phyloP scores from a whole-genome alignment of 2,113 vertebrate species.

The Microcebus lehilahytsara region DNA sequence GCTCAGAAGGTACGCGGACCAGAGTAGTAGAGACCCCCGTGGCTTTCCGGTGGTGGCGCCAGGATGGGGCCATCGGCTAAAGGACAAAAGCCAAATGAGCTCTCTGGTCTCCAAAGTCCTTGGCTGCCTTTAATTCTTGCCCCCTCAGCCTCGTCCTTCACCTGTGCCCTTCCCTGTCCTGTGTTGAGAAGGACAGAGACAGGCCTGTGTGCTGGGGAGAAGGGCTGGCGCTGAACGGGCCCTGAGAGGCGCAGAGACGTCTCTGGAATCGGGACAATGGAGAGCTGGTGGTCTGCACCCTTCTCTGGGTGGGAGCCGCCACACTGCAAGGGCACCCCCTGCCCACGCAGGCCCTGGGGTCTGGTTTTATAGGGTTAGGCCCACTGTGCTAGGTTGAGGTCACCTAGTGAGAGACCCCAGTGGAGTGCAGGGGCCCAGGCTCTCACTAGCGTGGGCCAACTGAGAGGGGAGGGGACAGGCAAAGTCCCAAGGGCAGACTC shows the following conservation, averaged over 20 bases:
- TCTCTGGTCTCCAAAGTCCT: background rate
- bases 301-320: background rate
- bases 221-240: background rate
- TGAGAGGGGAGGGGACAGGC: too few species aligned
- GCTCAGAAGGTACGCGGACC: background rate
- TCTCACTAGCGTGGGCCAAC: background rate
- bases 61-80: background rate
- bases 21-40: rapidly evolving
- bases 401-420: background rate
- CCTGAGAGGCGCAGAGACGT: background rate
- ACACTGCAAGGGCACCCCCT: background rate
- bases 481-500: background rate
- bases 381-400: background rate
- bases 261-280: background rate
- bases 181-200: background rate
- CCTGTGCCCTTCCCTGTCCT: background rate
- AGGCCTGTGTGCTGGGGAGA: background rate
- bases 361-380: background rate
- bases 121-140: background rate
- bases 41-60: rapidly evolving
- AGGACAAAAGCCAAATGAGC: background rate
- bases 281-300: background rate
- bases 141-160: background rate
- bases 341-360: background rate
- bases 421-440: background rate